A percentile compares a stretch with the other conserved stretches of the same genome.
Conservation (phyloP, 2,888 invertebrate species). For the Gandaritis pyraliata region DNA sequence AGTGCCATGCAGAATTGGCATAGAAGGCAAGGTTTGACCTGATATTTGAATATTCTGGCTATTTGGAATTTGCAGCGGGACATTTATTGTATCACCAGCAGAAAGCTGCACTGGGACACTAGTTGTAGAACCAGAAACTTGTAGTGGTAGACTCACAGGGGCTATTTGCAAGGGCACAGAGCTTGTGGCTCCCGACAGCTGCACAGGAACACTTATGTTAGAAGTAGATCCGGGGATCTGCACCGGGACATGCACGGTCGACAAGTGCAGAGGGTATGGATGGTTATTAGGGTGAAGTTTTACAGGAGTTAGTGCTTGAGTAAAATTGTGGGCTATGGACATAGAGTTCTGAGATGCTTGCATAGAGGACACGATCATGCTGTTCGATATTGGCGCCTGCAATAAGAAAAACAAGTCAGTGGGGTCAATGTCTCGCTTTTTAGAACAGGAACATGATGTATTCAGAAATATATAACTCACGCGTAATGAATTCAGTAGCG, state of each 20-base stretch:
- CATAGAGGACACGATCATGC: constrained; percentile 80
- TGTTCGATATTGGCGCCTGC: constrained; percentile 80
- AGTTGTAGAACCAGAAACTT: constrained; percentile 72
- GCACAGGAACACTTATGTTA: constrained; percentile 78
- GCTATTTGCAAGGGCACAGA: constrained; percentile 73
- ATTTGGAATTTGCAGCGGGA: constrained; percentile 72
- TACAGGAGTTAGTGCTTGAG: constrained; percentile 76
- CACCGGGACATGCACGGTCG: constrained; percentile 80
- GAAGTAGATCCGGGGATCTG: constrained; percentile 76
- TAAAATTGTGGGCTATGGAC: constrained; percentile 74
- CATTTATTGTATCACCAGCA: constrained; percentile 77
- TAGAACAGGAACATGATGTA: constrained; percentile 10
- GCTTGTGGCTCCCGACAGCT: constrained; percentile 69
- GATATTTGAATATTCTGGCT: constrained; percentile 72
- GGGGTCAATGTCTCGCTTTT: constrained; percentile 50
- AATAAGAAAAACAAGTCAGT: constrained; percentile 65
- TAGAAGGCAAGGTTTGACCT: constrained; percentile 66
- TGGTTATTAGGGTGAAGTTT: constrained; percentile 73
- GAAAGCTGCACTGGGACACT: constrained; percentile 75
- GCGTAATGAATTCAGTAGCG: constrained; percentile 75
- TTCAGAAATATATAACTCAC: constrained; percentile 63
- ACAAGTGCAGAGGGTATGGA: constrained; percentile 74
- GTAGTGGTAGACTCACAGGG: constrained; percentile 75
- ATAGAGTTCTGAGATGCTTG: constrained; percentile 77
- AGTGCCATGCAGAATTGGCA: constrained; percentile 73